Evolutionary conservation across 2,113 vertebrate genomes (phyloP), one percentile per base, ranked within the genome.

Genomic region (Heterochromis multidens): DNA sequence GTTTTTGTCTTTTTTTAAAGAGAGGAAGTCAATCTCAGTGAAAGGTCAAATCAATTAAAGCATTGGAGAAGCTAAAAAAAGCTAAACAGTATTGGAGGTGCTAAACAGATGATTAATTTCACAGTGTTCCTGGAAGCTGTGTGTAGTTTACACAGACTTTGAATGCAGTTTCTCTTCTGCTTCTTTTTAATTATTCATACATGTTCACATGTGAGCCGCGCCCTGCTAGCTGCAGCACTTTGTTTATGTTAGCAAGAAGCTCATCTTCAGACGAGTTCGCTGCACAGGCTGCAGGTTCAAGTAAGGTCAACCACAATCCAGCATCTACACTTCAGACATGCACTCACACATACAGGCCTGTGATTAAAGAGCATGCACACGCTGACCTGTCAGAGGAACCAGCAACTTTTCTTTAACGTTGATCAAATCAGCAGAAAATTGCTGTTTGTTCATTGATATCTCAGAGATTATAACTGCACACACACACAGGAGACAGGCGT

Each of bases 201-300:
- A 7, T 23, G 46, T 31, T 72, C 1, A 4, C 61, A 81, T 63
- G 83, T 54, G 57, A 90, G 84, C 82, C 56, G 6, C 79, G 6
- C 88, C 83, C 81, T 84, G 54, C 8, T 0, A 43, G 60, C 49
- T 2, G 21, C n/a, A 21, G 19, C 25, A 1, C 78, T 63, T 40
- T 87, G 91, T 89, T 90, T 87, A 90, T 87, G 80, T 87, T 83
- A 83, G 83, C 1, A 1, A 43, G 56, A 72, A 2, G 37, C 65
- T 86, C 59, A 14, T 40, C 83, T 86, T 84, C 8, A 77, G 65
- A 56, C 17, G 70, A 79, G 56, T 46, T 27, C 14, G 60, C 83
- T 16, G 46, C 65, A 6, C 12, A 0, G 57, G 49, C 57, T 77
- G n/a, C 21, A 11, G 67, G 87, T 83, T 91, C 78, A 82, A 9